Evolutionary conservation across 1,140 invertebrate species (phyloP), one percentile per base, ranked within the genome.

Genomic region (Drosophila carrolli): DNA sequence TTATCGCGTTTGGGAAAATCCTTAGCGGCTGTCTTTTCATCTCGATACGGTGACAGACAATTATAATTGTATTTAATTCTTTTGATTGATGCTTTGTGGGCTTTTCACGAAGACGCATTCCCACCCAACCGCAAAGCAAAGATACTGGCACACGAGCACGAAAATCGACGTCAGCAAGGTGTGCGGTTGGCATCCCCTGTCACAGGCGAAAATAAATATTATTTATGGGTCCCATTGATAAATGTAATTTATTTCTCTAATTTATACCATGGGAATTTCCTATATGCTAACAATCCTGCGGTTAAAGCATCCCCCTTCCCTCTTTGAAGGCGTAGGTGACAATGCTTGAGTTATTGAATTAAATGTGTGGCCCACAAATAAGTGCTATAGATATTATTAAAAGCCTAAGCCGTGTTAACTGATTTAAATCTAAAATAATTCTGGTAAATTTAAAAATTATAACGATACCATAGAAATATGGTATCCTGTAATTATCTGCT

Each of bases 31-130:
- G 51, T 43, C 48, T 48, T 75, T 75, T 66, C 71, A 76, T 76
- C 62, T 68, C 38, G 74, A 76, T 76, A 76, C 55, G 73, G 62
- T 76, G 74, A 76, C 73, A 76, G 73, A 76, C 73, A 76, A 76
- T 76, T 76, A 76, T 76, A 76, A 76, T 76, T 76, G 74, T 76
- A 76, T 68, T 76, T 76, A 76, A 76, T 76, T 68, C 73, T 35
- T 59, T 59, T 76, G 74, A 76, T 76, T 76, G 74, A 76, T 76
- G 74, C 74, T 76, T 67, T 76, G 56, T 76, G 62, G 75, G 62
- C 62, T 56, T 44, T 65, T 32, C 50, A 40, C 54, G 50, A 37
- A 29, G 16, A 35, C 35, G 29, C 14, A 38, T 37, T 37, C 8
- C 27, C 43, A 37, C 13, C 27, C 16, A 37, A 37, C 43, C 65